Conservation (phyloP, 2,888 invertebrate species). For the Palloptera scutellata region DNA sequence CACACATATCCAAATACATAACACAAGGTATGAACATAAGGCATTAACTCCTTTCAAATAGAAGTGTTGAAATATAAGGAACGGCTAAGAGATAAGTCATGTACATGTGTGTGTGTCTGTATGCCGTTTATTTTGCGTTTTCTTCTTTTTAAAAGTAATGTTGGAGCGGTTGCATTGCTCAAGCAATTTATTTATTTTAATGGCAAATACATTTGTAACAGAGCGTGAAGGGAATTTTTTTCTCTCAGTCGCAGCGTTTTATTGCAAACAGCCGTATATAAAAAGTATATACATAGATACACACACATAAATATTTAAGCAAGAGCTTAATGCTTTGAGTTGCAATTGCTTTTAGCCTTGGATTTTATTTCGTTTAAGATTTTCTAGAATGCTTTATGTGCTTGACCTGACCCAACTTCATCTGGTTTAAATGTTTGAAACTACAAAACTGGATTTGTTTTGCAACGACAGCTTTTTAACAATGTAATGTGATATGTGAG, state of each 20-base stretch:
- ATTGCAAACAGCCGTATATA: too few relatives aligned
- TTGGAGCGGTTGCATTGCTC: conserved; percentile 3
- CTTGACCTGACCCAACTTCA: conserved; percentile 27
- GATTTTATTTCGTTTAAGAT: too few relatives aligned
- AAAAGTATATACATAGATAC: too few relatives aligned
- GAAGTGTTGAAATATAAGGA: conserved; percentile 11
- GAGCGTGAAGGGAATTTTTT: too few relatives aligned
- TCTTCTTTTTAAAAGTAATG: neutral
- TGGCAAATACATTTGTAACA: too few relatives aligned
- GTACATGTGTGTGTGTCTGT: neutral
- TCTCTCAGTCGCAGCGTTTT: too few relatives aligned
- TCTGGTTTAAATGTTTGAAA: conserved; percentile 12
- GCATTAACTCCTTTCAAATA: conserved; percentile 1
- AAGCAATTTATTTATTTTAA: neutral
- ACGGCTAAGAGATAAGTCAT: neutral
- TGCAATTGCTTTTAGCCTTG: too few relatives aligned
- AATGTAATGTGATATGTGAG: too few relatives aligned
- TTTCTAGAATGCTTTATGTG: conserved; percentile 10
- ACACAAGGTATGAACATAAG: neutral
- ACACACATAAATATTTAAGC: too few relatives aligned
- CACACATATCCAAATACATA: neutral
- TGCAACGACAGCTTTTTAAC: too few relatives aligned
- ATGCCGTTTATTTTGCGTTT: neutral
- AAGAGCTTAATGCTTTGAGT: too few relatives aligned
- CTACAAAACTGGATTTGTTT: neutral